Evolutionary conservation across 2,113 vertebrate genomes (phyloP).

Genomic region (Bubo scandiacus): DNA sequence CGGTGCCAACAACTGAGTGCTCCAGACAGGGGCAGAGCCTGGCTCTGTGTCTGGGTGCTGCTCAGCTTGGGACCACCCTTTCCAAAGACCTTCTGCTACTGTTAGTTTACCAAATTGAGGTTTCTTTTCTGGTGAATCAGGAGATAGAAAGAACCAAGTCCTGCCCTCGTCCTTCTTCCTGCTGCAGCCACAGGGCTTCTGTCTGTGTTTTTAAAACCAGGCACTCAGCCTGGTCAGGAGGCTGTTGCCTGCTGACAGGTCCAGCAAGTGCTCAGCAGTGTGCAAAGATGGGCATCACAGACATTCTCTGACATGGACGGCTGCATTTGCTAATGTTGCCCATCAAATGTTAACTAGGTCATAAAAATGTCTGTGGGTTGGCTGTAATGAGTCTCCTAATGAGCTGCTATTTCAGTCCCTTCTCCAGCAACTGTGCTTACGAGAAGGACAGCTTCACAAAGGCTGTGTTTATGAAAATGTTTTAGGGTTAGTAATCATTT

Average conservation of each 20-base stretch:
- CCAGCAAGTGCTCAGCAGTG: neutral
- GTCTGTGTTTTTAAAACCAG: neutral
- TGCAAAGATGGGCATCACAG: neutral
- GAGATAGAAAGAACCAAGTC: neutral
- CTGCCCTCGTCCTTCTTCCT: neutral
- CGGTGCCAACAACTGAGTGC: neutral
- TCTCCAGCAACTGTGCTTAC: neutral
- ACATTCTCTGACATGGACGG: neutral
- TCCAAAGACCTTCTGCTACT: neutral
- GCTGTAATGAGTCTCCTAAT: neutral
- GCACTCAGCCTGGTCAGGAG: too few relatives aligned
- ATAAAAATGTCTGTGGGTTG: neutral
- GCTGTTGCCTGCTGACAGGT: neutral
- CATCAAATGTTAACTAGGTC: neutral
- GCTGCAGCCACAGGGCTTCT: neutral
- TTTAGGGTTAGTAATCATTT: neutral
- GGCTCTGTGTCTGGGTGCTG: neutral
- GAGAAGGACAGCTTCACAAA: neutral
- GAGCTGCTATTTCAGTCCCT: neutral
- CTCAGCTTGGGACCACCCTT: neutral
- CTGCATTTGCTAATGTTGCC: neutral
- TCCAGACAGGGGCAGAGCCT: neutral
- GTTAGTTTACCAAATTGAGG: neutral
- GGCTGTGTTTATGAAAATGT: neutral
- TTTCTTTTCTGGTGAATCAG: neutral